phyloP scores from a whole-genome alignment of 2,113 vertebrate species.

The Notechis scutatus region DNA sequence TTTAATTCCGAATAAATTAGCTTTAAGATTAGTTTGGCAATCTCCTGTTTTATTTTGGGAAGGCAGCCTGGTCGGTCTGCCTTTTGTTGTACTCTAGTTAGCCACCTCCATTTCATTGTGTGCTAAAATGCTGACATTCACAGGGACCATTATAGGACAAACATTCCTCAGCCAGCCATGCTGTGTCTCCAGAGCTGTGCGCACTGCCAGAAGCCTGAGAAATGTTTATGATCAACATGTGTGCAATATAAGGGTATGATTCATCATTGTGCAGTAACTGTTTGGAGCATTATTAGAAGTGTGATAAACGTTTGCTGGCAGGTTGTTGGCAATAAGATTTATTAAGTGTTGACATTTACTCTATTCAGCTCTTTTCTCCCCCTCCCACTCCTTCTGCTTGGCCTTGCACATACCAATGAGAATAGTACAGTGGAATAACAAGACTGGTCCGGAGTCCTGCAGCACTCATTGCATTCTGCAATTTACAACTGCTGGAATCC shows the following conservation, averaged over 20 bases:
- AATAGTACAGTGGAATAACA: neutral
- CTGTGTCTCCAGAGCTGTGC: slow-evolving; percentile 6
- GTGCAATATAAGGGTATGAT: slow-evolving; percentile 49
- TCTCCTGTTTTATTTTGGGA: neutral
- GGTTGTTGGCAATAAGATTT: slow-evolving; percentile 46
- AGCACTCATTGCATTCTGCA: neutral
- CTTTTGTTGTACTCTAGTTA: neutral
- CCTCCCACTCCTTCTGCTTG: neutral
- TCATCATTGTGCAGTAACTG: slow-evolving; percentile 49
- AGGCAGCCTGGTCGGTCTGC: neutral
- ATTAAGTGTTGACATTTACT: slow-evolving; percentile 51
- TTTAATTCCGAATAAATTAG: neutral
- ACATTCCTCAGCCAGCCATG: neutral
- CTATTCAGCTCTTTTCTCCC: slow-evolving; percentile 10
- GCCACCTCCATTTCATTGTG: neutral
- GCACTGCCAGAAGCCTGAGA: slow-evolving; percentile 32
- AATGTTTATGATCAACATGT: slow-evolving; percentile 50
- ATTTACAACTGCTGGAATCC: neutral
- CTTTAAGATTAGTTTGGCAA: neutral
- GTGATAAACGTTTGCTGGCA: slow-evolving; percentile 47
- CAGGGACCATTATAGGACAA: neutral
- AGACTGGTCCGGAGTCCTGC: neutral
- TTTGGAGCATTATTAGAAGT: slow-evolving; percentile 49
- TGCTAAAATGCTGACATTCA: slow-evolving; percentile 2
- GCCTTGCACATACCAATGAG: slow-evolving; percentile 9